Evolutionary conservation across 2,797 vertebrate species (phyloP).

Genomic region (Leptodactylus fallax): DNA sequence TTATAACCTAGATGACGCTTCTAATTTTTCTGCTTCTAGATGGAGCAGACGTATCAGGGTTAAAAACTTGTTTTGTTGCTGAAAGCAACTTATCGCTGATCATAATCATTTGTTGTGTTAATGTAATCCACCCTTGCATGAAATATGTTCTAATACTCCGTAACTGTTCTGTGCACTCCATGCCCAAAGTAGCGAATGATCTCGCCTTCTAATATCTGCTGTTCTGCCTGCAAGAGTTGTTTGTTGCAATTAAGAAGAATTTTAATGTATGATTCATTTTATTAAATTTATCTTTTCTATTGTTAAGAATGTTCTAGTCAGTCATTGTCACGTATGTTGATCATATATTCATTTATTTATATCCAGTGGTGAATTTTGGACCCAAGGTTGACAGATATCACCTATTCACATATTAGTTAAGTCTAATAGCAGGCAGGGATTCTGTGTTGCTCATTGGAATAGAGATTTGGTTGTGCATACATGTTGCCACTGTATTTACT

Average conservation of each 20-base stretch:
- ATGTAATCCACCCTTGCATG: slow-evolving; percentile 45
- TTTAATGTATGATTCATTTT: background rate
- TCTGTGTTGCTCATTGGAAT: too few relatives aligned
- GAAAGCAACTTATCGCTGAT: slow-evolving; percentile 19
- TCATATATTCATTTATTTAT: too few relatives aligned
- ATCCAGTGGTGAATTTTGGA: too few relatives aligned
- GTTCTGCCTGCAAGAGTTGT: background rate
- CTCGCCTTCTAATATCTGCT: background rate
- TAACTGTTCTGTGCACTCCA: slow-evolving; percentile 46
- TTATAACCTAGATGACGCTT: background rate
- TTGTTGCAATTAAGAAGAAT: background rate
- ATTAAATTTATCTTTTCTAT: too few relatives aligned
- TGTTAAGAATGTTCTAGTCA: too few relatives aligned
- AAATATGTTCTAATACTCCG: slow-evolving; percentile 50
- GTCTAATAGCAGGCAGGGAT: too few relatives aligned
- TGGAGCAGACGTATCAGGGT: background rate
- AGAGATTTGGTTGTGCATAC: too few relatives aligned
- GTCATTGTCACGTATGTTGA: too few relatives aligned
- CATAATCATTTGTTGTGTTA: slow-evolving; percentile 45
- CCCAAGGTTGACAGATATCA: too few relatives aligned
- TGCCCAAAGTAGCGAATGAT: slow-evolving; percentile 22
- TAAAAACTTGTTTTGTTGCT: slow-evolving; percentile 15
- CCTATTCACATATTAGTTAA: too few relatives aligned
- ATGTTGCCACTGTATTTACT: too few relatives aligned
- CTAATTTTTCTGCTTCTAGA: background rate